These are phyloP conservation scores for Plebejus melissa DNA, from an alignment of 2,888 invertebrate species.

Conservation along the genomic window DNA sequence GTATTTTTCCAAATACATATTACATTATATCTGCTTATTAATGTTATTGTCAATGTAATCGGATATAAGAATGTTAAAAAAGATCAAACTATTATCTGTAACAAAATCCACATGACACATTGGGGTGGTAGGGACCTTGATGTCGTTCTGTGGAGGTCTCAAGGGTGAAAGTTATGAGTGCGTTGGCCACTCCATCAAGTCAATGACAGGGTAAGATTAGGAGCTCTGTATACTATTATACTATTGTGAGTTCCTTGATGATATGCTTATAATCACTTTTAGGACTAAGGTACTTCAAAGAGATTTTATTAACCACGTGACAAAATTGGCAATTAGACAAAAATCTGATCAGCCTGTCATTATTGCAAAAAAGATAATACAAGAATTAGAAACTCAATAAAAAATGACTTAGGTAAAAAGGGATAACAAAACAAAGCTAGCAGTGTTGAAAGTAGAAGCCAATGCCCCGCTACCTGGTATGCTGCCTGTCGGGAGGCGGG, in stretches of 20 bases:
- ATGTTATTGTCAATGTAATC: not conserved
- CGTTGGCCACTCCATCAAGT: not conserved
- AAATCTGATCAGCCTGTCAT: not conserved
- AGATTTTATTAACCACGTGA: not conserved
- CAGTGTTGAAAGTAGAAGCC: conserved; percentile 57
- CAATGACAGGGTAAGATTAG: not conserved
- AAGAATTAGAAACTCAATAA: not conserved
- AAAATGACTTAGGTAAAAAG: not conserved
- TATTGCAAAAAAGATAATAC: not conserved
- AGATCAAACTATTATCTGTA: not conserved
- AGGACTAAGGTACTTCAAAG: not conserved
- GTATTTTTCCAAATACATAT: no score
- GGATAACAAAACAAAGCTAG: conserved; percentile 42
- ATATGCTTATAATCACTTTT: not conserved
- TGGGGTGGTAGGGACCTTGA: conserved; percentile 1
- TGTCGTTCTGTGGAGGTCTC: not conserved
- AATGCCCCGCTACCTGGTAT: conserved; percentile 71
- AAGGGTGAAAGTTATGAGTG: not conserved
- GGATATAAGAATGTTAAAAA: not conserved
- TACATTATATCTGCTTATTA: not conserved
- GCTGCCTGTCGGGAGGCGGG: conserved; percentile 70
- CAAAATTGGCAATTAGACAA: not conserved
- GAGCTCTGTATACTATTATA: not conserved
- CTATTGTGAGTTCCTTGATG: not conserved
- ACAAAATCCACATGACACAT: not conserved